Evolutionary conservation across 1,140 invertebrate species (phyloP).

Genomic region (Heliconius himera): DNA sequence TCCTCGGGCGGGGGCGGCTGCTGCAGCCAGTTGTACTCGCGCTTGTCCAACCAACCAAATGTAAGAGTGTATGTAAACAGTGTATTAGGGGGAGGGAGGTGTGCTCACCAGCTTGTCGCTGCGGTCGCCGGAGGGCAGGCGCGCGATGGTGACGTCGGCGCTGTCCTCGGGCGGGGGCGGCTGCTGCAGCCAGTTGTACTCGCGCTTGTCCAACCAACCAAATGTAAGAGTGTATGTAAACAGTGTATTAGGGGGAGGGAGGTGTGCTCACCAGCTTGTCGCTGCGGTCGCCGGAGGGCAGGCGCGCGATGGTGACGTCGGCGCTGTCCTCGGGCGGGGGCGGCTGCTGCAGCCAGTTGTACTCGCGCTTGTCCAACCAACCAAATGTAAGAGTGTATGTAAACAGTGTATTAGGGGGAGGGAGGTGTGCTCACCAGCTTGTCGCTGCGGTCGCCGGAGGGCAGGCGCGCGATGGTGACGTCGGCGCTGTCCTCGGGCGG

Average conservation of each 20-base stretch:
- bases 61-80: too few species aligned
- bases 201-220: conserved; percentile 82
- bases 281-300: conserved; percentile 86
- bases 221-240: too few species aligned
- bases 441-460: conserved; percentile 83
- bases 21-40: conserved; percentile 95
- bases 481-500: conserved; percentile 92
- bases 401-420: too few species aligned
- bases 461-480: conserved; percentile 79
- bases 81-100: too few species aligned
- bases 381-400: conserved; percentile 47
- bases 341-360: conserved; percentile 95
- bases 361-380: conserved; percentile 88
- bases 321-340: conserved; percentile 93
- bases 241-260: too few species aligned
- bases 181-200: conserved; percentile 96
- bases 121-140: conserved; percentile 87
- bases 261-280: conserved; percentile 6
- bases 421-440: neutral
- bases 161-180: conserved; percentile 93
- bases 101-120: conserved; percentile 4
- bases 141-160: conserved; percentile 89
- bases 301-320: conserved; percentile 89
- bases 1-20: conserved; percentile 94
- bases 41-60: conserved; percentile 84